These are phyloP conservation scores for Dicyrtoma fusca DNA, from an alignment of 2,888 invertebrate genomes.

Conservation along the genomic window DNA sequence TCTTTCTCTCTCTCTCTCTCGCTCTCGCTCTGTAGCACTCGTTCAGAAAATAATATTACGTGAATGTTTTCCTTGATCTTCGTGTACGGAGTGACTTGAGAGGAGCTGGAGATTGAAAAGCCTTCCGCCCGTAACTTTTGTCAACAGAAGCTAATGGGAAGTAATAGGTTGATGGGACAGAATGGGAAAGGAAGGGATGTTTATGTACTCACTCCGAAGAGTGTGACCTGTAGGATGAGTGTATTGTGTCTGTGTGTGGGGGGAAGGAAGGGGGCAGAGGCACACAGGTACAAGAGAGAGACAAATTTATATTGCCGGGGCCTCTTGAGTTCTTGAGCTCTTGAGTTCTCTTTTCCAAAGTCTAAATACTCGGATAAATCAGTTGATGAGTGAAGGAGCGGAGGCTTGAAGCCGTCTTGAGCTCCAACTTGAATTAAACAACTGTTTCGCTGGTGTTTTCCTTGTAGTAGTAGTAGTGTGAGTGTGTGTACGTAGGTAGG, in stretches of 20 bases:
- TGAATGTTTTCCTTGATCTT: not conserved
- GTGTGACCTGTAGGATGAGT: constrained; percentile 2
- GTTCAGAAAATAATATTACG: not conserved
- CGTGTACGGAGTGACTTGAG: not conserved
- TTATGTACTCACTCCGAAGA: not conserved
- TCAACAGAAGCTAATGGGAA: constrained; percentile 41
- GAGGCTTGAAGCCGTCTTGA: too few species aligned
- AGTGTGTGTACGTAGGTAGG: too few species aligned
- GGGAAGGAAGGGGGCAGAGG: not conserved
- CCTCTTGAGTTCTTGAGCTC: too few species aligned
- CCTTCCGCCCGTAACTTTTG: constrained; percentile 35
- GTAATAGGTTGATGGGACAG: constrained; percentile 20
- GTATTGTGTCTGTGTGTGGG: constrained; percentile 2
- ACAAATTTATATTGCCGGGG: too few species aligned
- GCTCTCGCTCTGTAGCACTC: not conserved
- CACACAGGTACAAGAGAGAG: too few species aligned
- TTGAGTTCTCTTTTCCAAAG: too few species aligned
- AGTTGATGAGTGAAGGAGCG: too few species aligned
- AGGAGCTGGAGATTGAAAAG: constrained; percentile 18
- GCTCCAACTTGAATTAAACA: not conserved
- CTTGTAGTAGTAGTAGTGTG: too few species aligned
- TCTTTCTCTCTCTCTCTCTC: not conserved
- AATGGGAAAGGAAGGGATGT: constrained; percentile 1
- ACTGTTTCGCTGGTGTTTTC: not conserved
- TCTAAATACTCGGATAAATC: too few species aligned